A percentile compares a stretch with the other conserved stretches of the same genome.
These are phyloP conservation scores for Erpobdella octoculata DNA, from an alignment of 2,888 invertebrate species.

Conservation along the genomic window DNA sequence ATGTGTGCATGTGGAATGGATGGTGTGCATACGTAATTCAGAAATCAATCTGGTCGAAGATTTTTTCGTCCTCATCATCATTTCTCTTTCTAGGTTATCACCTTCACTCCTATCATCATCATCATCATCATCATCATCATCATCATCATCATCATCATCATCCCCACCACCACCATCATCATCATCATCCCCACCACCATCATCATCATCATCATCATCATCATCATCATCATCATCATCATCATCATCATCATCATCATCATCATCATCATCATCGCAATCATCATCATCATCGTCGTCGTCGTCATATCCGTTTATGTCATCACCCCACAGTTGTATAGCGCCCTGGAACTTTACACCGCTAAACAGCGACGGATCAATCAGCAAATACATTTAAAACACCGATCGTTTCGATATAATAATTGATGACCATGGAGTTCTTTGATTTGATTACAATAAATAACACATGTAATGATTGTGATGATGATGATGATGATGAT, in stretches of 20 bases:
- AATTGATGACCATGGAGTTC: too few relatives aligned
- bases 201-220: not conserved
- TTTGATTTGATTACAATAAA: too few relatives aligned
- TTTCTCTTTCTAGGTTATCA: not conserved
- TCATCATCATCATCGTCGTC: not conserved
- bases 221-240: not conserved
- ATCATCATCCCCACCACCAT: not conserved
- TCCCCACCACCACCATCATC: not conserved
- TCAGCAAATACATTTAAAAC: not conserved
- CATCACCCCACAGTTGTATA: not conserved
- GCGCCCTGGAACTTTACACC: not conserved
- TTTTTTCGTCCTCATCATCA: not conserved
- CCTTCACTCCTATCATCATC: not conserved
- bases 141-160: constrained; percentile 13
- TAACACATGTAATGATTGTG: too few relatives aligned
- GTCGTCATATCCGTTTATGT: not conserved
- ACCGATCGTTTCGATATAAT: not conserved
- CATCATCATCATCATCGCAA: not conserved
- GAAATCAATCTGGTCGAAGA: too few relatives aligned
- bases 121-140: not conserved
- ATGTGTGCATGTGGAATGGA: too few relatives aligned
- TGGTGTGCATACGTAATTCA: too few relatives aligned
- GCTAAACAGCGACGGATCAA: too few relatives aligned
- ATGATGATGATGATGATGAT: not conserved
- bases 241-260: constrained; percentile 11